These are phyloP conservation scores for Monoplex corrugatus DNA, from an alignment of 2,888 invertebrate genomes.

Conservation along the genomic window DNA sequence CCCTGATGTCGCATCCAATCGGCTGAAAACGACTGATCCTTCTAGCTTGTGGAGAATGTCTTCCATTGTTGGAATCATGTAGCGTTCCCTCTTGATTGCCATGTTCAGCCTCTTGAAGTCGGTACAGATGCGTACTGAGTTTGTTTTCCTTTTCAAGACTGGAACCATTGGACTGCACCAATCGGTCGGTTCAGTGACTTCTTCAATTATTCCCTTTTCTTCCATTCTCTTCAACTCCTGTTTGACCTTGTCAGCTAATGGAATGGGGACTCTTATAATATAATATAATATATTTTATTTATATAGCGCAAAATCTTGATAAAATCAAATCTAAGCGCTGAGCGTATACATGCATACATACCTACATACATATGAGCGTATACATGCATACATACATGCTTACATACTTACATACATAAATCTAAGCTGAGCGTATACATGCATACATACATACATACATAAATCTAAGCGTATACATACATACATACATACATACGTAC, in stretches of 20 bases:
- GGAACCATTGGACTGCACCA: slow-evolving; percentile 8
- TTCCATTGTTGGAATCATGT: slow-evolving; percentile 23
- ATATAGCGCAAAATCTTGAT: too few species aligned
- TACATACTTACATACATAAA: too few species aligned
- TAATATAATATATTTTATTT: too few species aligned
- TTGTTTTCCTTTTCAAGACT: slow-evolving; percentile 24
- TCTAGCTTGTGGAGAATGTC: slow-evolving; percentile 17
- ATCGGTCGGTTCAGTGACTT: slow-evolving; percentile 20
- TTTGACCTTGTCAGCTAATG: slow-evolving; percentile 29
- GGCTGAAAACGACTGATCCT: slow-evolving; percentile 27
- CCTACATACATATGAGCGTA: too few species aligned
- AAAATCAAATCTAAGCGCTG: too few species aligned
- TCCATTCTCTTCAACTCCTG: slow-evolving; percentile 27
- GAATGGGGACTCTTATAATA: slow-evolving; percentile 43
- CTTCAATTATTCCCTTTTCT: slow-evolving; percentile 23
- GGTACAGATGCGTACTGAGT: background rate
- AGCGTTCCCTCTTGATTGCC: slow-evolving; percentile 15
- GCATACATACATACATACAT: too few species aligned
- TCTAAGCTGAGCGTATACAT: too few species aligned
- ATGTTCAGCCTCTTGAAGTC: slow-evolving; percentile 20
- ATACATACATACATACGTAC: too few species aligned
- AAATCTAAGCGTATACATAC: too few species aligned
- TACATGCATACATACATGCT: too few species aligned
- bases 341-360: too few species aligned
- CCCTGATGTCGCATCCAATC: slow-evolving; percentile 14